These are phyloP conservation scores for Branchellion lobata DNA, from an alignment of 2,888 invertebrate genomes.

Conservation along the genomic window DNA sequence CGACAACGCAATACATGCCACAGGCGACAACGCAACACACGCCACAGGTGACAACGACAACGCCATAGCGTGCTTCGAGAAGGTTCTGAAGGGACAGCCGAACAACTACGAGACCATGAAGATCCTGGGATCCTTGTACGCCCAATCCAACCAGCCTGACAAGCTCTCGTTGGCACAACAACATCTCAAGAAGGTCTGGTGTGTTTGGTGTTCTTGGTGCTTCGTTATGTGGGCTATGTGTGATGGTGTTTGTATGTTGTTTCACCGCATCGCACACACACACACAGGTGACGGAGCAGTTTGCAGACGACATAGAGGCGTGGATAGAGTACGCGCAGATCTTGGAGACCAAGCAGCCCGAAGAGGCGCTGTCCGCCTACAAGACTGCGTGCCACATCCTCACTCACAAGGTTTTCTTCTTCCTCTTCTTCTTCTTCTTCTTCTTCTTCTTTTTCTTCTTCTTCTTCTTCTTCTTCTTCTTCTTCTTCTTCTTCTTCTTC, in stretches of 20 bases:
- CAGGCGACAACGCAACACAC: background rate
- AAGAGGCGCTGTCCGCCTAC: slow-evolving; percentile 84
- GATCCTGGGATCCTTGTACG: slow-evolving; percentile 93
- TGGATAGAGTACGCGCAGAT: slow-evolving; percentile 99
- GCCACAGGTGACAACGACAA: slow-evolving; percentile 58
- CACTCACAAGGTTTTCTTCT: slow-evolving; percentile 77
- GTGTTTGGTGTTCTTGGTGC: background rate
- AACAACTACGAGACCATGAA: slow-evolving; percentile 99
- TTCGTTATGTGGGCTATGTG: background rate
- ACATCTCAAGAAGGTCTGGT: slow-evolving; percentile 70
- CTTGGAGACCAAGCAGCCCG: slow-evolving; percentile 79
- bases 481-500: too few species aligned
- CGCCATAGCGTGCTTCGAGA: slow-evolving; percentile 98
- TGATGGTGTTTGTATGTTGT: background rate
- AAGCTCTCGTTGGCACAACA: slow-evolving; percentile 82
- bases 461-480: too few species aligned
- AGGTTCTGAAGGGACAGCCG: slow-evolving; percentile 92
- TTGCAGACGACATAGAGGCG: slow-evolving; percentile 96
- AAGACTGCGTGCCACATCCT: slow-evolving; percentile 88
- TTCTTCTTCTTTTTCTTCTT: too few species aligned
- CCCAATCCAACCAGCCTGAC: slow-evolving; percentile 69
- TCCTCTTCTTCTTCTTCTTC: too few species aligned
- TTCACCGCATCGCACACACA: background rate
- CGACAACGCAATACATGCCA: too few species aligned
- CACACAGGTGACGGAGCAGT: slow-evolving; percentile 83